Percentiles rank a stretch among this genome's conserved stretches.
Evolutionary conservation across 2,797 vertebrate species (phyloP).

Genomic region (Pteronotus mesoamericanus): DNA sequence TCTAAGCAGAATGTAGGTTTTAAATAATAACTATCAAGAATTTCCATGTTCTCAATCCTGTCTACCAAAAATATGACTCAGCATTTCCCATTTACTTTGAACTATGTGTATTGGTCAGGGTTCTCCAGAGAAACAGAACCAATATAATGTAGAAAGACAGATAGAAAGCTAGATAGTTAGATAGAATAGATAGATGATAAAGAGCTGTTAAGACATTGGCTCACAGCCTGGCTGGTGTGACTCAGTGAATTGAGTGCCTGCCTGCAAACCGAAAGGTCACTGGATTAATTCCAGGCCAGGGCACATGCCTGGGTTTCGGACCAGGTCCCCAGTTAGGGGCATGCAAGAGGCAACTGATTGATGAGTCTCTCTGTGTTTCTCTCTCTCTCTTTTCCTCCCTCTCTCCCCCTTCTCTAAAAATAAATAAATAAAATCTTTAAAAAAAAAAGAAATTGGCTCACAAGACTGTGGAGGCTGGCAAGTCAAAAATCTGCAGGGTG

Average conservation of each 20-base stretch:
- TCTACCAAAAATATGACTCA: not conserved
- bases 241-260: not conserved
- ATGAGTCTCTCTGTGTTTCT: too few relatives aligned
- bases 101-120: not conserved
- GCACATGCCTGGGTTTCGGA: not conserved
- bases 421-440: not conserved
- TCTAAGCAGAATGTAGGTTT: conserved; percentile 14
- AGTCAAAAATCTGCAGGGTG: not conserved
- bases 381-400: too few relatives aligned
- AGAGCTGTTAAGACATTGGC: not conserved
- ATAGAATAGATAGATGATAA: not conserved
- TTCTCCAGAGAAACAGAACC: not conserved
- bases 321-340: not conserved
- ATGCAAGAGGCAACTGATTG: not conserved
- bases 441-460: not conserved
- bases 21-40: not conserved
- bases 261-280: not conserved
- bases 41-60: not conserved
- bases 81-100: not conserved
- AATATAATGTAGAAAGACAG: not conserved
- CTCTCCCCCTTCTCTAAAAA: not conserved
- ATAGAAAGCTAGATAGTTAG: not conserved
- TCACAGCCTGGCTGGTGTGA: not conserved
- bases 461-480: not conserved
- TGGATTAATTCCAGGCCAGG: not conserved